Evolutionary conservation across 2,888 invertebrate species (phyloP).

Genomic region (Cartodere bifasciata): DNA sequence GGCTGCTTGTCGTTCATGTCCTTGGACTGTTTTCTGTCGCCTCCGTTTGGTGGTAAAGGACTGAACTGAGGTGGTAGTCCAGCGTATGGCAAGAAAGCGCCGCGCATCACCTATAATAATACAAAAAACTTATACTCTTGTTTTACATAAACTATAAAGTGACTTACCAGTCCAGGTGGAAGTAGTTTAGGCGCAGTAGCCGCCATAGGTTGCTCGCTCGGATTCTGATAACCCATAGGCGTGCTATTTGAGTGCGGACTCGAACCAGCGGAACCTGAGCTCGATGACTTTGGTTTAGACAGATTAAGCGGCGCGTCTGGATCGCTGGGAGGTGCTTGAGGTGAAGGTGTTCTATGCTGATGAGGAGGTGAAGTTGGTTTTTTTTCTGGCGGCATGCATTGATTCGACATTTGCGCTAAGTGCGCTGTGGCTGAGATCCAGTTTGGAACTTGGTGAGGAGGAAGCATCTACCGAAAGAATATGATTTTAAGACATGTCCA

Average conservation of each 20-base stretch:
- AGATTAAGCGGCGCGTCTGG: slow-evolving; percentile 80
- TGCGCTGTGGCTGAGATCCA: slow-evolving; percentile 60
- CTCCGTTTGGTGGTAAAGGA: slow-evolving; percentile 30
- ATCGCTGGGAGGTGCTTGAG: slow-evolving; percentile 36
- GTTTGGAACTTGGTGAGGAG: slow-evolving; percentile 40
- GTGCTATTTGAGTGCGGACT: slow-evolving; percentile 36
- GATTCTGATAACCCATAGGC: slow-evolving; percentile 30
- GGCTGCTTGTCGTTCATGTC: slow-evolving; percentile 30
- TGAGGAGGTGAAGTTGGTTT: slow-evolving; percentile 29
- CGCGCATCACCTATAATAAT: slow-evolving; percentile 48
- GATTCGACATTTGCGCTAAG: slow-evolving; percentile 53
- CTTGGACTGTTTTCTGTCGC: slow-evolving; percentile 27
- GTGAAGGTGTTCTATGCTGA: slow-evolving; percentile 29
- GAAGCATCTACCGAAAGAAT: slow-evolving; percentile 46
- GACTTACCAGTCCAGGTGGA: slow-evolving; percentile 40
- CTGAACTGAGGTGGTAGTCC: slow-evolving; percentile 45
- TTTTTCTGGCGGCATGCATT: slow-evolving; percentile 19
- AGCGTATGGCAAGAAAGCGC: slow-evolving; percentile 48
- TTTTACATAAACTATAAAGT: no score
- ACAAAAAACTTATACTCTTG: no score
- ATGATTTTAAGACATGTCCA: no score
- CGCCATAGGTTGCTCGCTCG: slow-evolving; percentile 41
- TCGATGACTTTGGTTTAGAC: slow-evolving; percentile 63
- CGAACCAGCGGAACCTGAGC: slow-evolving; percentile 41
- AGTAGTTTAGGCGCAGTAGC: slow-evolving; percentile 45